These are phyloP conservation scores for Eulemur rufifrons DNA, from an alignment of 2,113 vertebrate species.

Conservation along the genomic window DNA sequence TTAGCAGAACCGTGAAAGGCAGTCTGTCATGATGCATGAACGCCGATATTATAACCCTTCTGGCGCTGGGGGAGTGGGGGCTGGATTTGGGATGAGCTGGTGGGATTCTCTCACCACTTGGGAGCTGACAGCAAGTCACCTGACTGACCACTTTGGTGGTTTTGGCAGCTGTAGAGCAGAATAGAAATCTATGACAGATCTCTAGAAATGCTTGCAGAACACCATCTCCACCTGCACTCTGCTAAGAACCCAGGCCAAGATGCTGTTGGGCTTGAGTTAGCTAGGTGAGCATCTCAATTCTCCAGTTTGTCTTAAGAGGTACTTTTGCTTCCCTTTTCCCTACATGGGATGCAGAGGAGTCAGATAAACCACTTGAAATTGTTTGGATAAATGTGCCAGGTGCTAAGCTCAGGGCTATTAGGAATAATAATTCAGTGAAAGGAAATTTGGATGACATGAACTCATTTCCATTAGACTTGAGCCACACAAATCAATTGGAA, in stretches of 20 bases:
- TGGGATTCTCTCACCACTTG: neutral
- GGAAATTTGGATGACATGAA: neutral
- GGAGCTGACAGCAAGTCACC: neutral
- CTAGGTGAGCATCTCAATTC: fast-evolving
- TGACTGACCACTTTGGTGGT: neutral
- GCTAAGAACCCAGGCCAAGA: neutral
- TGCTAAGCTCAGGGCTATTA: neutral
- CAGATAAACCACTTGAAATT: neutral
- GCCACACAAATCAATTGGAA: neutral
- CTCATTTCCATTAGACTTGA: neutral
- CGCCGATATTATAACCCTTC: neutral
- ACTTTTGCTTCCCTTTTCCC: neutral
- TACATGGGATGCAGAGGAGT: neutral
- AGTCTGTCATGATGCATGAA: neutral
- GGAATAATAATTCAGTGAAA: neutral
- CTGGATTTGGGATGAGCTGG: neutral
- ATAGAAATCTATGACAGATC: neutral
- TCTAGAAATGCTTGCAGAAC: neutral
- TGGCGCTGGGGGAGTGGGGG: fast-evolving
- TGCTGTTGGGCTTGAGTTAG: neutral
- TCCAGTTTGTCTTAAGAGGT: neutral
- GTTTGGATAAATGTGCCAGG: neutral
- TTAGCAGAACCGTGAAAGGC: conserved; percentile 31
- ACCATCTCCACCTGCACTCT: neutral
- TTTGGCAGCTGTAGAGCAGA: neutral